Evolutionary conservation across 2,797 vertebrate species (phyloP).

Genomic region (Hippopotamyrus pictus): DNA sequence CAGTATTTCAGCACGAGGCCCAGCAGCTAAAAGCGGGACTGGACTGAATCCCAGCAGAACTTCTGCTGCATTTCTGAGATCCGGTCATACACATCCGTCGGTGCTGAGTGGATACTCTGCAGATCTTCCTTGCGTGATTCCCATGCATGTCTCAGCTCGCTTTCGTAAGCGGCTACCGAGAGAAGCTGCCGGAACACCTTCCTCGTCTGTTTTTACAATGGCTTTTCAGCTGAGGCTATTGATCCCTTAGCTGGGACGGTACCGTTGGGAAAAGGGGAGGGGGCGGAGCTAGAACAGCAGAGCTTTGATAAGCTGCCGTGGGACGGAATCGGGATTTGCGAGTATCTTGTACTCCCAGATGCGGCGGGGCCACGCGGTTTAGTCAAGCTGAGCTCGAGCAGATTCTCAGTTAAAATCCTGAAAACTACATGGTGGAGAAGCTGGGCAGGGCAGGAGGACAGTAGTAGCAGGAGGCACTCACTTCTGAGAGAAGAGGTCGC

Average conservation of each 20-base stretch:
- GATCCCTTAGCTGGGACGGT: neutral
- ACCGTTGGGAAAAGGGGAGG: neutral
- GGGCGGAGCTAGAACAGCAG: neutral
- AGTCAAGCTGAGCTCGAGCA: neutral
- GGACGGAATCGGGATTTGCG: neutral
- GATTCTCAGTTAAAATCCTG: neutral
- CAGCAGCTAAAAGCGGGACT: neutral
- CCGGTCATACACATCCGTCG: neutral
- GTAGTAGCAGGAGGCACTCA: conserved; percentile 39
- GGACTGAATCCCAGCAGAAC: neutral
- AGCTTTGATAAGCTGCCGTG: neutral
- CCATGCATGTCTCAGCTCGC: neutral
- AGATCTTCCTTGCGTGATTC: neutral
- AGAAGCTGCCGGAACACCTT: neutral
- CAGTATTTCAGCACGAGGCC: neutral
- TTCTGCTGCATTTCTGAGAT: neutral
- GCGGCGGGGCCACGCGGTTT: neutral
- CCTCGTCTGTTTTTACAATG: neutral
- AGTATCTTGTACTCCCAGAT: neutral
- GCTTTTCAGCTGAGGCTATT: neutral
- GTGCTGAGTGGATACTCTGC: neutral
- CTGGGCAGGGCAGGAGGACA: neutral
- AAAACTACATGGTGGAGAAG: neutral
- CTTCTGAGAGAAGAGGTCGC: conserved; percentile 83
- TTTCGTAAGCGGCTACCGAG: neutral